Conservation (phyloP, 2,797 vertebrate genomes). For the Arctocebus calabarensis region DNA sequence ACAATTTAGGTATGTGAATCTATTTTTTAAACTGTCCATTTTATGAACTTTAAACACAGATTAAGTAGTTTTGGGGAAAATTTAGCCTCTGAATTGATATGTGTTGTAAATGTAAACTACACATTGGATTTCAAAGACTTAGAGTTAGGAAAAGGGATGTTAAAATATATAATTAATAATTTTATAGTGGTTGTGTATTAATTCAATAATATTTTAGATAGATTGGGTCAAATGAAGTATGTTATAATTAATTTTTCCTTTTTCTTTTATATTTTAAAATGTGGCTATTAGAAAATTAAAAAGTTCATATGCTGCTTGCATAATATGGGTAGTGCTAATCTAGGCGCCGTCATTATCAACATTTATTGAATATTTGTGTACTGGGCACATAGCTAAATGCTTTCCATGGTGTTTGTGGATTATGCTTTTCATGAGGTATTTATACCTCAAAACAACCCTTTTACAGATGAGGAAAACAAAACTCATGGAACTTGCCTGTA, state of each 20-base stretch:
- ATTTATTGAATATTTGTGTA: background rate
- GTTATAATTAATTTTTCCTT: background rate
- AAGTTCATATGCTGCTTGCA: background rate
- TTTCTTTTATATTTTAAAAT: slow-evolving; percentile 3
- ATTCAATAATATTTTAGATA: background rate
- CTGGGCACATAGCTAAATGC: background rate
- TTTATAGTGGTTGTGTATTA: background rate
- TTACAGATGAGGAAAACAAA: slow-evolving; percentile 26
- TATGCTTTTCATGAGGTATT: background rate
- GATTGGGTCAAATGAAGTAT: background rate
- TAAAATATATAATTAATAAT: background rate
- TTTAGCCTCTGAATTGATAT: background rate
- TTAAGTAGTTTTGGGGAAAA: slow-evolving; percentile 7
- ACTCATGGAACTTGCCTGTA: background rate
- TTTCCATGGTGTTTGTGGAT: background rate
- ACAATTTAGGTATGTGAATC: background rate
- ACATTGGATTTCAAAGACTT: background rate
- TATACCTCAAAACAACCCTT: background rate
- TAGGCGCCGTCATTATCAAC: background rate
- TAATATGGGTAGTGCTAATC: background rate
- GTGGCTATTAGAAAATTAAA: background rate
- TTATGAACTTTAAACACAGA: background rate
- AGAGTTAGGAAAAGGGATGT: background rate
- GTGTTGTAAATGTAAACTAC: background rate
- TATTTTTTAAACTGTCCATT: background rate